These are phyloP conservation scores for Urocolius indicus DNA, from an alignment of 2,113 vertebrate genomes.

Conservation along the genomic window DNA sequence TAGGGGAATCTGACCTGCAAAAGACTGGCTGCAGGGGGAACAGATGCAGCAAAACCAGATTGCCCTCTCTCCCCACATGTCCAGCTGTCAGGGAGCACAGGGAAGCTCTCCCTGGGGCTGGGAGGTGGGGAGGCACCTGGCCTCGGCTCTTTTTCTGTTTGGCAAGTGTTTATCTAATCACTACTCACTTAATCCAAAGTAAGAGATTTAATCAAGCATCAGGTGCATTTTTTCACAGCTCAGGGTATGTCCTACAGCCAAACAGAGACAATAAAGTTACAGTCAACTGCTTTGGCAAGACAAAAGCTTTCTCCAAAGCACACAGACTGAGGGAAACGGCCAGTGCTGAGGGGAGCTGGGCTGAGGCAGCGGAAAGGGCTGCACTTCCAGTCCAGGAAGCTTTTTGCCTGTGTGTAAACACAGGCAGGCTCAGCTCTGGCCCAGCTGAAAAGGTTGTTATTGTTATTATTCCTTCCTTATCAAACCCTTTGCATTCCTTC, in stretches of 20 bases:
- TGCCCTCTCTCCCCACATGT: background rate
- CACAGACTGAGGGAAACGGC: slow-evolving; percentile 16
- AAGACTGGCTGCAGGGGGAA: background rate
- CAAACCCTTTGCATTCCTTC: slow-evolving; percentile 49
- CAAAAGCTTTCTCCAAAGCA: slow-evolving; percentile 6
- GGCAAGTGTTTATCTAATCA: background rate
- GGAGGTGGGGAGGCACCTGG: accelerated
- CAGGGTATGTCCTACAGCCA: background rate
- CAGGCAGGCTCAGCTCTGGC: background rate
- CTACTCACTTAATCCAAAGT: accelerated
- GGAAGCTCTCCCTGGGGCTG: background rate
- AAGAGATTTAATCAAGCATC: background rate
- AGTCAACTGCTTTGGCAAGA: background rate
- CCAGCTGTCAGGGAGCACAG: accelerated
- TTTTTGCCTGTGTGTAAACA: slow-evolving; percentile 50
- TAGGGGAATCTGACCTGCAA: background rate
- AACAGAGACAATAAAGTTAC: background rate
- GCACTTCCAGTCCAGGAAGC: slow-evolving; percentile 59
- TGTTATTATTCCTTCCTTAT: slow-evolving; percentile 64
- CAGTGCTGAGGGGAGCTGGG: background rate
- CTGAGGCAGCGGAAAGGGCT: background rate
- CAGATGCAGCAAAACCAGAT: background rate
- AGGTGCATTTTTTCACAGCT: slow-evolving; percentile 20
- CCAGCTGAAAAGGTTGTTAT: background rate
- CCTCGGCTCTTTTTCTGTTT: background rate